Percentiles rank a stretch among this genome's conserved stretches.
Evolutionary conservation across 2,113 vertebrate species (phyloP).

Genomic region (Spea bombifrons): DNA sequence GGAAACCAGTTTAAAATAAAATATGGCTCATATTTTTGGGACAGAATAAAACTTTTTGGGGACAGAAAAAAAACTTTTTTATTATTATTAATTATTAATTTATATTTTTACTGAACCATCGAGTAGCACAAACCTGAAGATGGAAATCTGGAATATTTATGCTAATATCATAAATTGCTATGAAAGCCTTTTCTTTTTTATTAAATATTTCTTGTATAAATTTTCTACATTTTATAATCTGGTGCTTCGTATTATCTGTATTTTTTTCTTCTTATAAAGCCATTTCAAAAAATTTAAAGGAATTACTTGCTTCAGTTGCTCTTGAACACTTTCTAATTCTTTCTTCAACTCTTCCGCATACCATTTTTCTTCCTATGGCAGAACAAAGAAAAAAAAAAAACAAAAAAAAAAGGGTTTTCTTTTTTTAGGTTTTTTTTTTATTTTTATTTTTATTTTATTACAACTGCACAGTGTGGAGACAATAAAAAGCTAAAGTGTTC

Average conservation of each 20-base stretch:
- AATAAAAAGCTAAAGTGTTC: conserved; percentile 41
- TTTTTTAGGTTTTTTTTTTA: not conserved
- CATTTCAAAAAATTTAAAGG: conserved; percentile 74
- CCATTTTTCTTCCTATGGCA: conserved; percentile 89
- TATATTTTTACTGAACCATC: no score
- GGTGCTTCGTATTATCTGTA: no score
- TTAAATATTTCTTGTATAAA: no score
- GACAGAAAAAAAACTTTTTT: no score
- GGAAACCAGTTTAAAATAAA: not conserved
- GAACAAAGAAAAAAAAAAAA: conserved; percentile 50
- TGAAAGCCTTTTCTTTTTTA: no score
- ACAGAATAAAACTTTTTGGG: no score
- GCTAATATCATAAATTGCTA: no score
- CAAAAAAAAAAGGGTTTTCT: not conserved
- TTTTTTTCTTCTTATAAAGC: not conserved
- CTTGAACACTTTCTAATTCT: conserved; percentile 96
- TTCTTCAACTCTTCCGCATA: conserved; percentile 98
- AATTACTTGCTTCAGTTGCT: conserved; percentile 98
- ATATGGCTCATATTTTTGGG: not conserved
- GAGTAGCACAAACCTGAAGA: no score
- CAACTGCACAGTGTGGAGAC: not conserved
- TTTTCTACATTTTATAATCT: no score
- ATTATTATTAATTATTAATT: no score
- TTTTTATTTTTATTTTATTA: not conserved
- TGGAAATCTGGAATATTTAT: no score